Conservation (phyloP, 2,113 vertebrate genomes). For the Pelvicachromis taeniatus region DNA sequence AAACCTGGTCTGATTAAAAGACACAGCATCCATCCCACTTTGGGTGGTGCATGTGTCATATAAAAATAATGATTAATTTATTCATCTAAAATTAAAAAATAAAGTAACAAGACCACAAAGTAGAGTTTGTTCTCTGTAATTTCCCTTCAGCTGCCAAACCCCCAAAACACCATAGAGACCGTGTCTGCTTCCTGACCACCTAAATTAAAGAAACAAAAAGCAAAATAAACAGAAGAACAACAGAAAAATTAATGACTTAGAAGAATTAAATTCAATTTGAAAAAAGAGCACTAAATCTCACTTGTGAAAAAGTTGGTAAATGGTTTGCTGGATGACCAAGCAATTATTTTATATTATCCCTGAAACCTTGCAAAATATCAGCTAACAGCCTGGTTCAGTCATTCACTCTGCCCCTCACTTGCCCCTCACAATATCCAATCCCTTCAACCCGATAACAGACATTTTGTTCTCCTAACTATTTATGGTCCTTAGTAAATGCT, state of each 20-base stretch:
- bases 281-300: background rate
- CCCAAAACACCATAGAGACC: background rate
- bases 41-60: background rate
- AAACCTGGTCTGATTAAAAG: background rate
- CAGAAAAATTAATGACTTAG: background rate
- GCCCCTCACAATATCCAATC: background rate
- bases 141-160: background rate
- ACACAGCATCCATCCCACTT: background rate
- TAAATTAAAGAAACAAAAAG: background rate
- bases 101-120: background rate
- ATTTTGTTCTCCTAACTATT: background rate
- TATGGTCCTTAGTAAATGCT: background rate
- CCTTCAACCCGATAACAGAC: background rate
- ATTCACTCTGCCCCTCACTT: background rate
- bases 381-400: background rate
- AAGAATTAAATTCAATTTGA: background rate
- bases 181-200: background rate
- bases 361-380: background rate
- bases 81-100: background rate
- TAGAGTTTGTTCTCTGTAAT: background rate
- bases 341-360: background rate
- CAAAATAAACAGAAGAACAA: background rate
- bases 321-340: background rate
- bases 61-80: background rate
- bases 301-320: background rate